Evolutionary conservation across 2,888 invertebrate genomes (phyloP), one percentile per base, ranked within the genome.

Genomic region (Tigriopus californicus): DNA sequence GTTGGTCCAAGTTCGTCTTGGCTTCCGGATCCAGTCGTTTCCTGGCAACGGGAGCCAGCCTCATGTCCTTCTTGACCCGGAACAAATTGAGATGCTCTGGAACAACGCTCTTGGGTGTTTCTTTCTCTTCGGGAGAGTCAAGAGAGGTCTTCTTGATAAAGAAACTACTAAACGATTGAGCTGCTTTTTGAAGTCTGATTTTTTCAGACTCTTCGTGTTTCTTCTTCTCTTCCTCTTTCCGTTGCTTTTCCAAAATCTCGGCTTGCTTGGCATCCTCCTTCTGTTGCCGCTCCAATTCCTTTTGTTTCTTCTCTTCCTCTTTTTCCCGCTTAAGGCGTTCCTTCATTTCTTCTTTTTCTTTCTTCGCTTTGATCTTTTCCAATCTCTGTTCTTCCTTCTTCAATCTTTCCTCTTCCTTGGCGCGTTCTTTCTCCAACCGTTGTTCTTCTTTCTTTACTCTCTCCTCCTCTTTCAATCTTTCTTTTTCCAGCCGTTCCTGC

Each of bases 261-360:
- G 33, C 33, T 33, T 53, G 22, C 3, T 15, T 56, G 11, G 40
- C 41, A 41, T 56, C 42, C 18, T 56, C 56, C 8, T 56, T 41
- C 22, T 4, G 6, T 13, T 42, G n/a, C 22, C 18, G 41, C 11
- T 41, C 41, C 8, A 18, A 8, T 42, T 40, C 56, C 44, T 56
- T 41, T 42, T 56, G 40, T 22, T 33, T 13, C 59, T 59, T 59
- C 24, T 59, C 59, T n/a, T 18, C 6, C 12, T 41, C 33, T 52
- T 59, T 49, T 15, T 59, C 59, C 8, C 20, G n/a, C 42, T 51
- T 51, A 41, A 41, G 33, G 11, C 20, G 13, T 41, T 59, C 59
- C 33, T 58, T 56, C 22, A 24, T n/a, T 2, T 18, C 42, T 46
- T 56, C 56, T 15, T 56, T 56, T 46, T 44, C 56, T 46, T 59